Conservation (phyloP, 1,140 invertebrate species). For the Drosophila punjabiensis region DNA sequence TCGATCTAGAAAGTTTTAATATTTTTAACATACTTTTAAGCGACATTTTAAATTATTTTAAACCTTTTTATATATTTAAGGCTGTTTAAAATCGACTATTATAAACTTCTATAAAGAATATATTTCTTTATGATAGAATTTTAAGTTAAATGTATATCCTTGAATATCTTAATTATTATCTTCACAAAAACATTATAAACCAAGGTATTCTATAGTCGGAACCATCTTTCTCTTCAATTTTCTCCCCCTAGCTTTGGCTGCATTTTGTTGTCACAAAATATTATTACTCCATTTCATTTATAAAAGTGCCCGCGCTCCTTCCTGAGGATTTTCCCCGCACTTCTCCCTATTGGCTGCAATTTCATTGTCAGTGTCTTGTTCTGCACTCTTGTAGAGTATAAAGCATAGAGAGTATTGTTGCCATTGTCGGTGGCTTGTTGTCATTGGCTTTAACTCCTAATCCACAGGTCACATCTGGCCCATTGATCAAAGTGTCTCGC, state of each 20-base stretch:
- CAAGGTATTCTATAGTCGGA: not conserved
- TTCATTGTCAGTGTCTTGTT: constrained; percentile 76
- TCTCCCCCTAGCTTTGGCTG: constrained; percentile 12
- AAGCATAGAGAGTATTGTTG: constrained; percentile 5
- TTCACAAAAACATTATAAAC: too few relatives aligned
- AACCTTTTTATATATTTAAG: too few relatives aligned
- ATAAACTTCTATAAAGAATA: not conserved
- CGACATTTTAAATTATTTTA: too few relatives aligned
- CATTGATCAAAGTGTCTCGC: constrained; percentile 52
- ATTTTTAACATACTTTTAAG: not conserved
- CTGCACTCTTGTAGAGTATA: constrained; percentile 4
- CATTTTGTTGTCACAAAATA: constrained; percentile 79
- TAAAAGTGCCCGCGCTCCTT: constrained; percentile 63
- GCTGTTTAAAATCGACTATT: not conserved
- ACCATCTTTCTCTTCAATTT: too few relatives aligned
- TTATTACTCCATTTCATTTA: constrained; percentile 84
- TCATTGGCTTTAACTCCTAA: constrained; percentile 56
- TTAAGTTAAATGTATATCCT: not conserved
- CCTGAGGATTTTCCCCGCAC: not conserved
- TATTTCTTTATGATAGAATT: not conserved
- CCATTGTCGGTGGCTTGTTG: constrained; percentile 49
- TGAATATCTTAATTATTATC: not conserved
- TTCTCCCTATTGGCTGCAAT: constrained; percentile 43
- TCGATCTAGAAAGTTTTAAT: too few relatives aligned
- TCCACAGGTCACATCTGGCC: constrained; percentile 57